phyloP scores from a whole-genome alignment of 2,797 vertebrate genomes.

The Phrynocephalus vlangalii region DNA sequence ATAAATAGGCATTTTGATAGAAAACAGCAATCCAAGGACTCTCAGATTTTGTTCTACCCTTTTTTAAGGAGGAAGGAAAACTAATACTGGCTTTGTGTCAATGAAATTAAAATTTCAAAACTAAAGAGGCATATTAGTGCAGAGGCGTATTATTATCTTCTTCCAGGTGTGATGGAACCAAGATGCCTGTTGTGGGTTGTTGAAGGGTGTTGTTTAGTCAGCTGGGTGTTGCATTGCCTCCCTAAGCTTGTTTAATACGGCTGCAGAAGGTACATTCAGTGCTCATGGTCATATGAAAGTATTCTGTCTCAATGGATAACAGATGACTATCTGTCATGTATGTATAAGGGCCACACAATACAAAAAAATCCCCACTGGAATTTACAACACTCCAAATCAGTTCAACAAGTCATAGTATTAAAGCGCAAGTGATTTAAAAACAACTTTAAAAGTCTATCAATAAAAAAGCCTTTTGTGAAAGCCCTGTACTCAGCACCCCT shows the following conservation, averaged over 20 bases:
- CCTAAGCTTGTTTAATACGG: not conserved
- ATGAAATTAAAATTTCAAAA: not conserved
- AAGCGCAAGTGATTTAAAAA: no score
- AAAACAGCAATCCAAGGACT: not conserved
- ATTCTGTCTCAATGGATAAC: not conserved
- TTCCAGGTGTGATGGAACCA: not conserved
- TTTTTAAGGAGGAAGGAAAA: not conserved
- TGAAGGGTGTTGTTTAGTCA: not conserved
- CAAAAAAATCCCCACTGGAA: not conserved
- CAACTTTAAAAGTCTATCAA: no score
- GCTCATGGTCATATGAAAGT: not conserved
- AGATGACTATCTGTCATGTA: not conserved
- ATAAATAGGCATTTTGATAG: no score
- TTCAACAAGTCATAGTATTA: no score
- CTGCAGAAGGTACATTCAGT: not conserved
- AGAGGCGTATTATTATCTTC: not conserved
- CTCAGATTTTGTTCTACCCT: no score
- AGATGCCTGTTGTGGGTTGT: not conserved
- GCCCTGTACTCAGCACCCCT: no score
- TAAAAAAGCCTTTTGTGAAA: no score
- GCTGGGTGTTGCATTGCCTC: not conserved
- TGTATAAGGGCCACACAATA: no score
- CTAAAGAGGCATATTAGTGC: not conserved
- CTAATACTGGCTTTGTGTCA: not conserved
- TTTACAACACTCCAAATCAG: no score